Percentiles rank a stretch among this genome's conserved stretches.
Conservation (phyloP, 2,113 vertebrate genomes). For the Potamarius usumacintae region DNA sequence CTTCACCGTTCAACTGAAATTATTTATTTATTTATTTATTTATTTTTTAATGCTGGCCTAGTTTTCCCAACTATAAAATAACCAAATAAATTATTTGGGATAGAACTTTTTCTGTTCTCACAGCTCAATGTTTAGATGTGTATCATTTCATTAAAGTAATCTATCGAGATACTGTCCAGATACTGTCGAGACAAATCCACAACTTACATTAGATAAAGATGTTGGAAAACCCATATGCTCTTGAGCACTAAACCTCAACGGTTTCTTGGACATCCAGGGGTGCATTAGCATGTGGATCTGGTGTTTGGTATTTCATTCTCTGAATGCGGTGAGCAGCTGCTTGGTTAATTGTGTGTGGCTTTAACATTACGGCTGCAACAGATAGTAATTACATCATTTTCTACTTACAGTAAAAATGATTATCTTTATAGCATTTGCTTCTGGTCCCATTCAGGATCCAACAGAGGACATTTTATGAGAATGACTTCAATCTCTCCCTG, state of each 20-base stretch:
- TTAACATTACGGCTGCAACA: constrained; percentile 34
- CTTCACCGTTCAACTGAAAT: neutral
- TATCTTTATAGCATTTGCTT: constrained; percentile 29
- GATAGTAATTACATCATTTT: constrained; percentile 36
- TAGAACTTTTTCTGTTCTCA: neutral
- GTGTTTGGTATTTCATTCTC: constrained; percentile 33
- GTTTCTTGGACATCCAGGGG: neutral
- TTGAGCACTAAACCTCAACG: constrained; percentile 6
- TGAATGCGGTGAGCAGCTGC: constrained; percentile 44
- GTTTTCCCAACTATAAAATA: neutral
- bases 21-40: too few relatives aligned
- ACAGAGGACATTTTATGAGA: neutral
- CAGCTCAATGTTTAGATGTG: neutral
- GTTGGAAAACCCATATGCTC: neutral
- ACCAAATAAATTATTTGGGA: neutral
- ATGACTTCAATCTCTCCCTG: neutral
- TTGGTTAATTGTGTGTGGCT: constrained; percentile 45
- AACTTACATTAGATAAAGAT: neutral
- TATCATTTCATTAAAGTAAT: neutral
- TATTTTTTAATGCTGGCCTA: neutral
- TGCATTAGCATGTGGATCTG: constrained; percentile 25
- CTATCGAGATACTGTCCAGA: constrained; percentile 24
- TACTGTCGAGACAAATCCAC: constrained; percentile 6
- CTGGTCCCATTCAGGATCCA: constrained; percentile 28
- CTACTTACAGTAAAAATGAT: constrained; percentile 42